A percentile compares a stretch with the other conserved stretches of the same genome.
phyloP scores from a whole-genome alignment of 1,140 invertebrate species.

The Papilio machaon region DNA sequence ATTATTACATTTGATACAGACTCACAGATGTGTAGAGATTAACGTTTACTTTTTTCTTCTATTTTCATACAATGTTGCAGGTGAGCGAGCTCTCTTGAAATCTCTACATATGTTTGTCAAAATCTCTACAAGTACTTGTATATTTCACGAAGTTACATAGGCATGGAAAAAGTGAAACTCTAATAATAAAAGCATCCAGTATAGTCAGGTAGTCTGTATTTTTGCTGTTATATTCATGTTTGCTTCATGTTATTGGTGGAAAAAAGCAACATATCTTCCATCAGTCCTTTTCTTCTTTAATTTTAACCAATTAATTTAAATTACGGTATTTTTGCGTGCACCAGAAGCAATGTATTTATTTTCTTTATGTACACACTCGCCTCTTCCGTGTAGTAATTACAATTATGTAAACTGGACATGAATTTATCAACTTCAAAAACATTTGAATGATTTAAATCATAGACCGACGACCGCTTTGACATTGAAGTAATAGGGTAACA shows the following conservation, averaged over 20 bases:
- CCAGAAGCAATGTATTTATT: slow-evolving; percentile 46
- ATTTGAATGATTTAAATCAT: slow-evolving; percentile 57
- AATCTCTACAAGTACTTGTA: background rate
- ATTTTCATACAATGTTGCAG: slow-evolving; percentile 28
- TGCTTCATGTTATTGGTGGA: too few species aligned
- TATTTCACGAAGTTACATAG: too few species aligned
- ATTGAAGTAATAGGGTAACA: background rate
- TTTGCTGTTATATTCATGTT: background rate
- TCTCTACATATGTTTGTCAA: background rate
- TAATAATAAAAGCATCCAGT: too few species aligned
- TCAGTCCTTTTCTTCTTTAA: background rate
- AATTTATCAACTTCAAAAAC: slow-evolving; percentile 62
- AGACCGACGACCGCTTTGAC: slow-evolving; percentile 15
- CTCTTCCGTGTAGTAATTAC: slow-evolving; percentile 52
- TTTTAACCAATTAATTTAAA: background rate
- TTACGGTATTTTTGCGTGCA: slow-evolving; percentile 44
- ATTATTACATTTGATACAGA: background rate
- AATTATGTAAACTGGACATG: slow-evolving; percentile 66
- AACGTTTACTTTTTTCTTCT: background rate
- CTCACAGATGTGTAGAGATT: background rate
- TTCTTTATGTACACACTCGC: slow-evolving; percentile 31
- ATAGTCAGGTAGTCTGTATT: background rate
- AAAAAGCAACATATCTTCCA: too few species aligned
- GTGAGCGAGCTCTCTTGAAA: too few species aligned
- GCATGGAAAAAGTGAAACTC: too few species aligned